phyloP scores from a whole-genome alignment of 2,888 invertebrate species.

The Dendrolimus houi region DNA sequence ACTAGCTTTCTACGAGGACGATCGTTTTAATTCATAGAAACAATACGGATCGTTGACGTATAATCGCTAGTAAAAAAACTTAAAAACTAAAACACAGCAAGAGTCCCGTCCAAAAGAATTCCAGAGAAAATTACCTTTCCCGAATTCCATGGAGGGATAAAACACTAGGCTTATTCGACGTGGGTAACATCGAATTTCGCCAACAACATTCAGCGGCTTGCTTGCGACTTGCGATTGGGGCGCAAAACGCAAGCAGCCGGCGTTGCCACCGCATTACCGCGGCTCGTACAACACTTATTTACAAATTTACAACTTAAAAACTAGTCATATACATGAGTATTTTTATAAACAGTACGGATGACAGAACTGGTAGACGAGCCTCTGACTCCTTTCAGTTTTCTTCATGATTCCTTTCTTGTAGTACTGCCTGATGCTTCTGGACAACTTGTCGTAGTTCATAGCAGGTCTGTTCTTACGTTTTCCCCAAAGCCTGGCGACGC shows the following conservation, averaged over 20 bases:
- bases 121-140: conserved; percentile 75
- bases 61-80: conserved; percentile 67
- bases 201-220: conserved; percentile 40
- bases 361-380: conserved; percentile 99
- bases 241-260: conserved; percentile 54
- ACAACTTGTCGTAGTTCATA: conserved; percentile 99
- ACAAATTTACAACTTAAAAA: conserved; percentile 42
- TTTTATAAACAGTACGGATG: conserved; percentile 91
- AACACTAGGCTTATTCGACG: conserved; percentile 36
- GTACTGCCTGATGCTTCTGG: conserved; percentile 97
- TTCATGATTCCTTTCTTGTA: conserved; percentile 99
- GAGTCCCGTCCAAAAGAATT: conserved; percentile 62
- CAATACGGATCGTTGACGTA: conserved; percentile 27
- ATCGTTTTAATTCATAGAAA: conserved; percentile 16
- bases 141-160: conserved; percentile 66
- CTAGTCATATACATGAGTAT: conserved; percentile 24
- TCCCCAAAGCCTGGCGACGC: conserved; percentile 98
- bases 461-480: conserved; percentile 98
- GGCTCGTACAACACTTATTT: conserved; percentile 46
- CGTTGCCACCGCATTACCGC: conserved; percentile 68
- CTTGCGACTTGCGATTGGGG: conserved; percentile 39
- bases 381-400: conserved; percentile 98
- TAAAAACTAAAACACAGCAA: conserved; percentile 48
- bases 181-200: conserved; percentile 33
- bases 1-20: conserved; percentile 74